These are phyloP conservation scores for Agonopterix arenella DNA, from an alignment of 2,888 invertebrate species.

Conservation along the genomic window DNA sequence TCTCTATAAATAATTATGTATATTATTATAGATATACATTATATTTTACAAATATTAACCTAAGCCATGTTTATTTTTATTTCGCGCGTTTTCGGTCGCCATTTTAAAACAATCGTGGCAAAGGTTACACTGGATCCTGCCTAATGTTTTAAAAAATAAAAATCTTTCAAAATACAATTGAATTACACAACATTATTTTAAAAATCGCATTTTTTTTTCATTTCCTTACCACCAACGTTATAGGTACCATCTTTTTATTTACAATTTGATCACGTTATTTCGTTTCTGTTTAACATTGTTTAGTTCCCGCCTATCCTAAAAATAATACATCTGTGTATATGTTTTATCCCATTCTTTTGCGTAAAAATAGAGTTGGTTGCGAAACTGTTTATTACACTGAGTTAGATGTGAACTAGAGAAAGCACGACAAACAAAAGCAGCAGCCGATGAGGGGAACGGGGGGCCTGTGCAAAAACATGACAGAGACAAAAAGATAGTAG, in stretches of 20 bases:
- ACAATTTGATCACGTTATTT: constrained; percentile 56
- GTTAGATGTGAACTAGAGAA: too few relatives aligned
- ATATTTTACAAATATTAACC: constrained; percentile 1
- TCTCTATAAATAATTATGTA: constrained; percentile 43
- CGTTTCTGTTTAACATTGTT: constrained; percentile 68
- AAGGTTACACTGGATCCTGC: constrained; percentile 13
- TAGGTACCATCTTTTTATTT: constrained; percentile 42
- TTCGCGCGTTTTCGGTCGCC: not conserved
- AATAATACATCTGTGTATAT: constrained; percentile 1
- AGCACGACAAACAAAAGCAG: too few relatives aligned
- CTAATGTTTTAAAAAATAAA: constrained; percentile 18
- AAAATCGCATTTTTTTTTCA: constrained; percentile 24
- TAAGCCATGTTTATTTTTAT: constrained; percentile 5
- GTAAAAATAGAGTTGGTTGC: too few relatives aligned
- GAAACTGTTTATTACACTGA: too few relatives aligned
- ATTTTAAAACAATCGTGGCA: constrained; percentile 8
- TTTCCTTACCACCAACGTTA: constrained; percentile 19
- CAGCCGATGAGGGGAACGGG: too few relatives aligned
- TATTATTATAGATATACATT: constrained; percentile 26
- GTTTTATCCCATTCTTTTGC: not conserved
- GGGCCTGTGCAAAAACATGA: too few relatives aligned
- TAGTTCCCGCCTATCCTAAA: constrained; percentile 57
- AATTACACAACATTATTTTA: constrained; percentile 32
- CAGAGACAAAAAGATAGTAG: too few relatives aligned
- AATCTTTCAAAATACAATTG: constrained; percentile 20